phyloP scores from a whole-genome alignment of 2,113 vertebrate genomes.

The Eulemur rufifrons region DNA sequence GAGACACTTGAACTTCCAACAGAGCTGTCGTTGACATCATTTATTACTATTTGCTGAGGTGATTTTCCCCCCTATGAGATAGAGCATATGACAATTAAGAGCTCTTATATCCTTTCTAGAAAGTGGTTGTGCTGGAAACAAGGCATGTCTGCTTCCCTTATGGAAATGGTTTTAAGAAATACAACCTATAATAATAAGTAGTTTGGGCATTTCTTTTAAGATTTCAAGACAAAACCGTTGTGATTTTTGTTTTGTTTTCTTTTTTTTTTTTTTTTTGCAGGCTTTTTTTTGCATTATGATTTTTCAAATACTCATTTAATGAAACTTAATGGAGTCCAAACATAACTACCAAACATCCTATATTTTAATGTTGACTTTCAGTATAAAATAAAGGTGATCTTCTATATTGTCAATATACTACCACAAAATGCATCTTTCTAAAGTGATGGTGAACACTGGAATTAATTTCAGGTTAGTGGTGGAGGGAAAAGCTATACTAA shows the following conservation, averaged over 20 bases:
- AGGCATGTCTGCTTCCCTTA: conserved; percentile 54
- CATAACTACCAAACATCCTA: neutral
- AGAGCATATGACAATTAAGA: conserved; percentile 64
- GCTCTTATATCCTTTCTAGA: conserved; percentile 65
- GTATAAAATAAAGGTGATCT: neutral
- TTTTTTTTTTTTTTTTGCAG: neutral
- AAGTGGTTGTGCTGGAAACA: conserved; percentile 69
- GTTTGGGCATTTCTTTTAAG: conserved; percentile 51
- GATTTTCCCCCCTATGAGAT: conserved; percentile 40
- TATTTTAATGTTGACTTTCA: conserved; percentile 31
- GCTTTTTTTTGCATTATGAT: neutral
- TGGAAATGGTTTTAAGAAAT: conserved; percentile 57
- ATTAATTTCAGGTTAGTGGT: neutral
- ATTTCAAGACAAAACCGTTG: conserved; percentile 48
- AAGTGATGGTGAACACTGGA: neutral
- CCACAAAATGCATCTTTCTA: neutral
- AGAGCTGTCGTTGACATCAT: conserved; percentile 27
- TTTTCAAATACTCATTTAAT: conserved; percentile 39
- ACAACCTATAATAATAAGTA: conserved; percentile 54
- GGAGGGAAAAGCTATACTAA: neutral
- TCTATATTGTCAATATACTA: neutral
- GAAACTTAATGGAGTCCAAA: conserved; percentile 27
- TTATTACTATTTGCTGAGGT: conserved; percentile 63
- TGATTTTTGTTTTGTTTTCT: neutral
- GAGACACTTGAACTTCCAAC: conserved; percentile 64